Percentiles rank a stretch among this genome's conserved stretches.
Evolutionary conservation across 1,140 invertebrate genomes (phyloP).

Genomic region (Ectropis grisescens): DNA sequence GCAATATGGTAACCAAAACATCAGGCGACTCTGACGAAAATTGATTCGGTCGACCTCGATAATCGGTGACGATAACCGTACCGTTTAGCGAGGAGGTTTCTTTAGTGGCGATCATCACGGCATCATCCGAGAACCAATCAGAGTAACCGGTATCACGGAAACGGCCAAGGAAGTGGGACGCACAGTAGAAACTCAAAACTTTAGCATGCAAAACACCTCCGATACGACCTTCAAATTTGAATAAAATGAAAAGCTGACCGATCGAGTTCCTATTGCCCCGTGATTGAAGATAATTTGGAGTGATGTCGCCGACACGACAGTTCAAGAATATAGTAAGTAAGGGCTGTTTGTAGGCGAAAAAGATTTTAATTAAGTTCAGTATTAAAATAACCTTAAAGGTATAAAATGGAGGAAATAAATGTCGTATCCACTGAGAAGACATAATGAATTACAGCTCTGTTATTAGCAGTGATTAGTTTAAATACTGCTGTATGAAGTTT

Average conservation of each 20-base stretch:
- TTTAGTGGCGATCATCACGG: conserved; percentile 15
- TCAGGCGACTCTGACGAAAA: conserved; percentile 5
- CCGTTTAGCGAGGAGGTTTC: conserved; percentile 21
- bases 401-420: neutral
- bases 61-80: conserved; percentile 18
- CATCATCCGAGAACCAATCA: conserved; percentile 11
- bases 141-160: conserved; percentile 27
- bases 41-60: conserved; percentile 44
- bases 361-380: no score
- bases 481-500: no score
- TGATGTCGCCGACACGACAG: no score
- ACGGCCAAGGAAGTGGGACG: conserved; percentile 36
- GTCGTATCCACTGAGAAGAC: neutral
- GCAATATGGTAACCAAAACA: neutral
- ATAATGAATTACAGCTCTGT: no score
- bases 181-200: conserved; percentile 36
- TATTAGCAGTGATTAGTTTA: no score
- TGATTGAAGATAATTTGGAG: no score
- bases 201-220: conserved; percentile 14
- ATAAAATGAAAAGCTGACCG: conserved; percentile 21
- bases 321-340: no score
- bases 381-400: neutral
- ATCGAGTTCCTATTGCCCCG: neutral
- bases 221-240: conserved; percentile 41
- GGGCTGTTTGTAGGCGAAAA: no score